Evolutionary conservation across 2,888 invertebrate genomes (phyloP).

Genomic region (Caenorhabditis virilis): DNA sequence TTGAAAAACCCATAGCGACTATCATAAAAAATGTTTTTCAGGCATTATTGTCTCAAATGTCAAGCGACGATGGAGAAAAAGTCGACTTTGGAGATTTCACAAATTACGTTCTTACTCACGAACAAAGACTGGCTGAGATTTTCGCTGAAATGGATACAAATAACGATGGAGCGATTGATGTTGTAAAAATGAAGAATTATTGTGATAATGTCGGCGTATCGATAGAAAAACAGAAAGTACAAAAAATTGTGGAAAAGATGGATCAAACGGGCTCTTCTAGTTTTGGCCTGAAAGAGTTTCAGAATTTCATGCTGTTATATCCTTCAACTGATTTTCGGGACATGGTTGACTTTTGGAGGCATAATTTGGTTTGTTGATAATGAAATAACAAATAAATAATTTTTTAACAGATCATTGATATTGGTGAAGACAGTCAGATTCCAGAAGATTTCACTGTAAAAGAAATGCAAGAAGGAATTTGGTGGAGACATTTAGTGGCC

Average conservation of each 20-base stretch:
- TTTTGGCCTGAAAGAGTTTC: slow-evolving; percentile 80
- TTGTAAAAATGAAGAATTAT: slow-evolving; percentile 87
- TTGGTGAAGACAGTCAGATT: slow-evolving; percentile 92
- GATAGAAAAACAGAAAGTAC: slow-evolving; percentile 84
- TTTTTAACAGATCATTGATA: slow-evolving; percentile 61
- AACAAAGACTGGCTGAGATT: slow-evolving; percentile 87
- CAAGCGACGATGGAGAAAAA: slow-evolving; percentile 20
- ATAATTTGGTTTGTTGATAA: slow-evolving; percentile 83
- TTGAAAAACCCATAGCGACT: background rate
- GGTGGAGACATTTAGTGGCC: slow-evolving; percentile 96
- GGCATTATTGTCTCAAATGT: slow-evolving; percentile 27
- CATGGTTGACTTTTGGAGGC: slow-evolving; percentile 93
- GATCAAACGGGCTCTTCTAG: slow-evolving; percentile 72
- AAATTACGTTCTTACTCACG: slow-evolving; percentile 91
- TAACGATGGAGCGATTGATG: slow-evolving; percentile 80
- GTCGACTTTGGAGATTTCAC: slow-evolving; percentile 79
- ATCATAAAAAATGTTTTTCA: slow-evolving; percentile 2
- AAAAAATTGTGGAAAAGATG: slow-evolving; percentile 88
- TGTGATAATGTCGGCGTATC: slow-evolving; percentile 89
- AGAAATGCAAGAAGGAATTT: slow-evolving; percentile 85
- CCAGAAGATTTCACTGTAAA: slow-evolving; percentile 96
- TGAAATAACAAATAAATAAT: background rate
- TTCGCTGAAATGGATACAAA: slow-evolving; percentile 93
- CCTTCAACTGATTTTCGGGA: slow-evolving; percentile 89
- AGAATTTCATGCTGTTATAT: slow-evolving; percentile 89